phyloP scores from a whole-genome alignment of 2,113 vertebrate species.

The Muscicapa adusta region DNA sequence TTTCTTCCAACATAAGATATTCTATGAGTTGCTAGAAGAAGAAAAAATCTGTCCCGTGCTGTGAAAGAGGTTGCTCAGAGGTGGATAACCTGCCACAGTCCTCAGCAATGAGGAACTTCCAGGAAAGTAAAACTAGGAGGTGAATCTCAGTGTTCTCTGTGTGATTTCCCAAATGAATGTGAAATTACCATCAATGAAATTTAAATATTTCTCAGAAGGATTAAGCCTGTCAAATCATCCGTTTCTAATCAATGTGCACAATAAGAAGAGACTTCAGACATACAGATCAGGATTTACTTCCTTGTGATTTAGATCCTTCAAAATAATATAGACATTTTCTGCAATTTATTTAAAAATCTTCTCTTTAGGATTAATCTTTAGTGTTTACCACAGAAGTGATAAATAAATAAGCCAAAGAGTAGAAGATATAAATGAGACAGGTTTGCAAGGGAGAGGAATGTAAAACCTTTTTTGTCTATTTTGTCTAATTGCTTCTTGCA shows the following conservation, averaged over 20 bases:
- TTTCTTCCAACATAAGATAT: neutral
- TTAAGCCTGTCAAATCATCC: neutral
- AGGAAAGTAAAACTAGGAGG: neutral
- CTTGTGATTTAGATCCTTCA: neutral
- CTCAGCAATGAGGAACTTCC: neutral
- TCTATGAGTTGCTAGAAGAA: neutral
- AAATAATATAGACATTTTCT: neutral
- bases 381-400: neutral
- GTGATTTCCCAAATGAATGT: neutral
- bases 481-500: neutral
- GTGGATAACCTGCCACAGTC: neutral
- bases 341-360: neutral
- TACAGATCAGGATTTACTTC: neutral
- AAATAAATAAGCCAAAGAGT: neutral
- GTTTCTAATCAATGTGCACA: neutral
- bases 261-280: neutral
- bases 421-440: neutral
- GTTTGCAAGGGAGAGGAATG: neutral
- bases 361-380: neutral
- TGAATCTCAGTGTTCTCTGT: accelerated
- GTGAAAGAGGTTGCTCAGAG: neutral
- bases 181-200: neutral
- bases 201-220: neutral
- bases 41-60: neutral
- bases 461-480: neutral